phyloP scores from a whole-genome alignment of 2,797 vertebrate species.

The Lophius americanus region DNA sequence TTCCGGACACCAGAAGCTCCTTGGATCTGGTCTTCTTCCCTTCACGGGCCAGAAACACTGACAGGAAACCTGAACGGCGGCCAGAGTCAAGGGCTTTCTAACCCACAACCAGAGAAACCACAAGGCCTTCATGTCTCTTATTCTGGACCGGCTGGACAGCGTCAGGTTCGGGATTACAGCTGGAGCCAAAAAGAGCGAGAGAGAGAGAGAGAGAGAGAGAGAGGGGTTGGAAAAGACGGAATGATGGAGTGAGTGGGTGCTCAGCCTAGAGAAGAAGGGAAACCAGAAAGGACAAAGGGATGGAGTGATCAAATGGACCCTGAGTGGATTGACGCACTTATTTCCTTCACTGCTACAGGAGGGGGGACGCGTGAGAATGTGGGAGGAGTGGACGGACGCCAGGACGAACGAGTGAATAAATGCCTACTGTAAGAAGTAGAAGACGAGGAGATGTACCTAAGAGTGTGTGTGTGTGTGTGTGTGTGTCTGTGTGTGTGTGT shows the following conservation, averaged over 20 bases:
- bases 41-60: constrained; percentile 58
- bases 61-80: constrained; percentile 62
- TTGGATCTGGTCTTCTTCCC: constrained; percentile 53
- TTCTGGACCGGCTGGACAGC: constrained; percentile 64
- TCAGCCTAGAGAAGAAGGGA: constrained; percentile 59
- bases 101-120: constrained; percentile 53
- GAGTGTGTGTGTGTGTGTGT: constrained; percentile 22
- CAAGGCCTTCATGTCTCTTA: constrained; percentile 58
- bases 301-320: constrained; percentile 59
- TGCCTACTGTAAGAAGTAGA: constrained; percentile 50
- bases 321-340: constrained; percentile 73
- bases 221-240: constrained; percentile 61
- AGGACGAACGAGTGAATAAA: constrained; percentile 59
- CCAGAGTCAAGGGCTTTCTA: constrained; percentile 48
- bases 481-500: constrained; percentile 32
- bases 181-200: constrained; percentile 55
- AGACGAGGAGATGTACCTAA: constrained; percentile 50
- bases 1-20: constrained; percentile 49
- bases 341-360: constrained; percentile 67
- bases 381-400: constrained; percentile 36
- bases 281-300: constrained; percentile 60
- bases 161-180: constrained; percentile 68
- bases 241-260: constrained; percentile 63
- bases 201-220: constrained; percentile 54
- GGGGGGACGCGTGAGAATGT: constrained; percentile 61